These are phyloP conservation scores for Ceratosolen solmsi DNA, from an alignment of 1,140 invertebrate species.

Conservation along the genomic window DNA sequence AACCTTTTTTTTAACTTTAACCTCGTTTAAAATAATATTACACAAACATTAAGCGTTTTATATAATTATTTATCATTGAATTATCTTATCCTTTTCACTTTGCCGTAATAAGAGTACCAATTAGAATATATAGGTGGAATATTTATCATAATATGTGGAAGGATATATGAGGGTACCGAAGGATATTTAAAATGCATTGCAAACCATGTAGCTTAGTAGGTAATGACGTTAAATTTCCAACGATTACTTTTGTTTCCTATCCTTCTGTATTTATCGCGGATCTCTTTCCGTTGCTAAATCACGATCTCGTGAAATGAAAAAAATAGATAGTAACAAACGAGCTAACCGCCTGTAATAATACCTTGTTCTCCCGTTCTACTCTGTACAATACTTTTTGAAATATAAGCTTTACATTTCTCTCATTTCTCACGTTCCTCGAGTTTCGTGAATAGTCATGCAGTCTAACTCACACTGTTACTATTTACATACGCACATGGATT, in stretches of 20 bases:
- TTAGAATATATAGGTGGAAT: no score
- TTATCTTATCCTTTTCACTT: no score
- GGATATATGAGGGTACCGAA: neutral
- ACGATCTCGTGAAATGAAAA: neutral
- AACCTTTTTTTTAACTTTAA: no score
- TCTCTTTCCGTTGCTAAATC: neutral
- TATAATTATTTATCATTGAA: no score
- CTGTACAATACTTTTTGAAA: constrained; percentile 20
- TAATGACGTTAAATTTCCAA: neutral
- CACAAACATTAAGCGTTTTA: no score
- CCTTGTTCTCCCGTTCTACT: neutral
- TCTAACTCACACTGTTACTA: neutral
- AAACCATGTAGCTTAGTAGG: neutral
- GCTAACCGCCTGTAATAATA: constrained; percentile 26
- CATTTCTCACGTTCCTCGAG: constrained; percentile 10
- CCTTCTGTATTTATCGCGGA: neutral
- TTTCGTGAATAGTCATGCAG: neutral
- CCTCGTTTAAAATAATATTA: no score
- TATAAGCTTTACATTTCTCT: constrained; percentile 33
- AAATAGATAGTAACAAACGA: neutral
- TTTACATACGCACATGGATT: constrained; percentile 18
- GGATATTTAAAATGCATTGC: neutral
- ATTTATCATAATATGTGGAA: no score
- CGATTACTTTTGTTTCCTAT: neutral
- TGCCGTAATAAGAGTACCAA: no score